Conservation (phyloP, 2,113 vertebrate genomes). For the Catagonus wagneri region DNA sequence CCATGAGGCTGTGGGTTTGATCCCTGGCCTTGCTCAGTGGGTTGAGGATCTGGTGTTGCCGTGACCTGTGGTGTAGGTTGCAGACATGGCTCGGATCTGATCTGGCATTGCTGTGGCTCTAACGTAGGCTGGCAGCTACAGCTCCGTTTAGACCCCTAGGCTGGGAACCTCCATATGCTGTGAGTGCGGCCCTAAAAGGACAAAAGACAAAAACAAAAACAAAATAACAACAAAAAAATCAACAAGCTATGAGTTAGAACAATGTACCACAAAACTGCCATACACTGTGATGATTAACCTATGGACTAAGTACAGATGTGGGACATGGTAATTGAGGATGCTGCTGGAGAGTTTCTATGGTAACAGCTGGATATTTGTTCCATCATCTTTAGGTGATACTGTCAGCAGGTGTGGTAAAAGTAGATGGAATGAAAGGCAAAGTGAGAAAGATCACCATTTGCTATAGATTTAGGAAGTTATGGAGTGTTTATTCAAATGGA, state of each 20-base stretch:
- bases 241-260: slow-evolving; percentile 19
- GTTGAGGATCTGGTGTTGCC: too few relatives aligned
- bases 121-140: too few relatives aligned
- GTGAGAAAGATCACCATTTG: slow-evolving; percentile 26
- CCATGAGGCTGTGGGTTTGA: too few relatives aligned
- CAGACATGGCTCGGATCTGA: too few relatives aligned
- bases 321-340: slow-evolving; percentile 51
- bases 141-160: too few relatives aligned
- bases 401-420: slow-evolving; percentile 49
- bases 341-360: slow-evolving; percentile 71
- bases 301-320: slow-evolving; percentile 71
- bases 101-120: too few relatives aligned
- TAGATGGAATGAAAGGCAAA: slow-evolving; percentile 60
- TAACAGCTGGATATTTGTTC: slow-evolving; percentile 56
- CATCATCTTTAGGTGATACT: slow-evolving; percentile 8
- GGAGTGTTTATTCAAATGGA: slow-evolving; percentile 42
- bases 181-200: too few relatives aligned
- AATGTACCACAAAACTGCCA: slow-evolving; percentile 5
- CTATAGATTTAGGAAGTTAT: slow-evolving; percentile 29
- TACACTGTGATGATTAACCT: slow-evolving; percentile 73
- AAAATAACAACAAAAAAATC: too few relatives aligned
- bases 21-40: too few relatives aligned
- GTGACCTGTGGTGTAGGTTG: too few relatives aligned
- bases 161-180: too few relatives aligned
- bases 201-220: too few relatives aligned